A percentile compares a stretch with the other conserved stretches of the same genome.
phyloP scores from a whole-genome alignment of 1,140 invertebrate genomes.

The Temnothorax nylanderi region DNA sequence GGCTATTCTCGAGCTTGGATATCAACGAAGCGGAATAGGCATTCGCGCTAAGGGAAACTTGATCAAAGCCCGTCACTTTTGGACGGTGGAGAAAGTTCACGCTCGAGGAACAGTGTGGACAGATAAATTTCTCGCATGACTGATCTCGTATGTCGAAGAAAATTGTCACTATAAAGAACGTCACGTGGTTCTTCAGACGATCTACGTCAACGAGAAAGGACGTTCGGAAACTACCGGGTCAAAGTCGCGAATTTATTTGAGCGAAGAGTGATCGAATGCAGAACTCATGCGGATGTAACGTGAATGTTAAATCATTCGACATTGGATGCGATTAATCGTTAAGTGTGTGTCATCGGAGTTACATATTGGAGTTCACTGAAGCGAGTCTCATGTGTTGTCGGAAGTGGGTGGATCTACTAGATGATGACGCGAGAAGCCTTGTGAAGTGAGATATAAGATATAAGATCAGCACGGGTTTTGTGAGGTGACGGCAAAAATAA shows the following conservation, averaged over 20 bases:
- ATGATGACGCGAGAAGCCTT: conserved; percentile 11
- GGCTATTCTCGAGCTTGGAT: conserved; percentile 47
- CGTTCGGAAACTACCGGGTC: not conserved
- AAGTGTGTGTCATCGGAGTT: conserved; percentile 18
- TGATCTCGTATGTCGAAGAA: not conserved
- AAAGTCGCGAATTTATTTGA: not conserved
- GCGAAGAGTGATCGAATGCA: not conserved
- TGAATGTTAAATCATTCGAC: conserved; percentile 4
- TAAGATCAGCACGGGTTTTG: not conserved
- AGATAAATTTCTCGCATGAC: not conserved
- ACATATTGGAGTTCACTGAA: conserved; percentile 6
- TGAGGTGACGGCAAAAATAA: conserved; percentile 35
- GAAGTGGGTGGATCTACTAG: conserved; percentile 1
- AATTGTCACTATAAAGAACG: not conserved
- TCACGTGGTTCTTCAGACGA: conserved; percentile 52
- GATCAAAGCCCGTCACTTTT: conserved; percentile 41
- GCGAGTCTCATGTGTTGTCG: not conserved
- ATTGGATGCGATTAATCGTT: conserved; percentile 1
- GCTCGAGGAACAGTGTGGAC: not conserved
- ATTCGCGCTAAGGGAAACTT: conserved; percentile 19
- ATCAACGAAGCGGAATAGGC: conserved; percentile 28
- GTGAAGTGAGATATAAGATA: conserved; percentile 40
- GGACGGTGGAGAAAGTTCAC: conserved; percentile 32
- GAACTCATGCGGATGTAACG: conserved; percentile 23
- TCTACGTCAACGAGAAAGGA: not conserved